Conservation (phyloP, 2,888 invertebrate species). For the Gastrophysa polygoni region DNA sequence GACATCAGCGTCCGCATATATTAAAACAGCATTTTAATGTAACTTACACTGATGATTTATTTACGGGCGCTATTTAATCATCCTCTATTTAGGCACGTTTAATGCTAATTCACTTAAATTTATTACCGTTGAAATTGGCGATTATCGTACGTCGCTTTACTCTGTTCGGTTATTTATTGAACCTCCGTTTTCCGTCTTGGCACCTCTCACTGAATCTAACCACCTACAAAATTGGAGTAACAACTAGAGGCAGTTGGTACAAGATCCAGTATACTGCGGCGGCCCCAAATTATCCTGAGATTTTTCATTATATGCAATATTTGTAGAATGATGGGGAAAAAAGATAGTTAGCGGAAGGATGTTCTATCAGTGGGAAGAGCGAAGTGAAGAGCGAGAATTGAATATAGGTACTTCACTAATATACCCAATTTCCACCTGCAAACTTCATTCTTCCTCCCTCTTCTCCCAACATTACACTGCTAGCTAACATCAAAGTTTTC, state of each 20-base stretch:
- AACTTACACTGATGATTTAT: conserved; percentile 56
- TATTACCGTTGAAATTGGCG: conserved; percentile 55
- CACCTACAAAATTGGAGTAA: conserved; percentile 11
- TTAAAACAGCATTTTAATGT: conserved; percentile 53
- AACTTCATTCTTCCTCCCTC: too few relatives aligned
- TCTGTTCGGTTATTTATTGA: conserved; percentile 47
- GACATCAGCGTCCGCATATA: conserved; percentile 53
- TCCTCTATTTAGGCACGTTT: conserved; percentile 56
- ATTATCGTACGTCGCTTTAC: conserved; percentile 54
- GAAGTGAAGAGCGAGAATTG: too few relatives aligned
- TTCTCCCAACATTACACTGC: too few relatives aligned
- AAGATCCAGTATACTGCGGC: too few relatives aligned
- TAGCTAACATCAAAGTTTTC: too few relatives aligned
- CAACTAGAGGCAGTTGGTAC: neutral
- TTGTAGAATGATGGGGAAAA: too few relatives aligned
- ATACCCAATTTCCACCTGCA: too few relatives aligned
- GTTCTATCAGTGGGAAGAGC: too few relatives aligned
- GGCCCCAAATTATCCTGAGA: too few relatives aligned
- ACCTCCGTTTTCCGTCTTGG: conserved; percentile 23
- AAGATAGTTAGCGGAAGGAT: too few relatives aligned
- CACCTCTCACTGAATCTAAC: conserved; percentile 26
- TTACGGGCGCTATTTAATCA: conserved; percentile 55
- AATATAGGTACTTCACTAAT: too few relatives aligned
- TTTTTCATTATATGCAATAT: too few relatives aligned
- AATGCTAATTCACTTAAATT: conserved; percentile 56